Evolutionary conservation across 92 coral and sea anemone species (phyloP).

Genomic region (Porites lobata): DNA sequence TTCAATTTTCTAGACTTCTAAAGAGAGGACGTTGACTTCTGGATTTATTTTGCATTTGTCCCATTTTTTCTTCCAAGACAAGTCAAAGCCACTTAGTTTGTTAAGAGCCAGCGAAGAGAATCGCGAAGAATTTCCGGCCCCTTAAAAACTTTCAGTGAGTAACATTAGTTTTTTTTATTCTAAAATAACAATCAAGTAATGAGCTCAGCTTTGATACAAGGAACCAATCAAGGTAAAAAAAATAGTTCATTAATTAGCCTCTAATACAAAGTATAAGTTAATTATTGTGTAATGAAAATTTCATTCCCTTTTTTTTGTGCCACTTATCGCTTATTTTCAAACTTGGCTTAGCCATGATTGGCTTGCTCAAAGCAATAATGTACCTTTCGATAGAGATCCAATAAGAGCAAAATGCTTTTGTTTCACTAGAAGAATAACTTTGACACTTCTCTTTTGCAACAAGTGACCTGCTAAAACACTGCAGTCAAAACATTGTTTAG

Average conservation of each 20-base stretch:
- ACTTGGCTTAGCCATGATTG: not conserved
- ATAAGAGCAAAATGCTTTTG: slow-evolving; percentile 41
- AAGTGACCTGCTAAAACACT: slow-evolving; percentile 20
- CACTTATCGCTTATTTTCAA: not conserved
- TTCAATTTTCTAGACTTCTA: slow-evolving; percentile 7
- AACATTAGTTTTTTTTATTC: slow-evolving; percentile 40
- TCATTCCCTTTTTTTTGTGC: not conserved
- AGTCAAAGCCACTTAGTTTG: slow-evolving; percentile 29
- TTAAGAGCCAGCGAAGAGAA: slow-evolving; percentile 2
- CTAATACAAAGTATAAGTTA: slow-evolving; percentile 12
- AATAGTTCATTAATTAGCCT: slow-evolving; percentile 31
- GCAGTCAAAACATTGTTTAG: slow-evolving; percentile 53
- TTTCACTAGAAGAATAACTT: slow-evolving; percentile 10
- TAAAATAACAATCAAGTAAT: slow-evolving; percentile 71
- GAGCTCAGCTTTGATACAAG: slow-evolving; percentile 49
- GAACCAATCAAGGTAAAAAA: slow-evolving; percentile 61
- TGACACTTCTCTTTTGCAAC: slow-evolving; percentile 39
- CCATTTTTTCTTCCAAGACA: slow-evolving; percentile 1
- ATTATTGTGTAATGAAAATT: slow-evolving; percentile 45
- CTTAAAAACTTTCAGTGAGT: slow-evolving; percentile 47
- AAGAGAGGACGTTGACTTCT: not conserved
- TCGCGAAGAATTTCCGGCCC: slow-evolving; percentile 51
- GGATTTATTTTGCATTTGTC: not conserved
- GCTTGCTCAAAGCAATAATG: slow-evolving; percentile 6
- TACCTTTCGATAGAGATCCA: slow-evolving; percentile 5